Percentiles rank a stretch among this genome's conserved stretches.
Evolutionary conservation across 2,797 vertebrate species (phyloP).

Genomic region (Mus spretus): DNA sequence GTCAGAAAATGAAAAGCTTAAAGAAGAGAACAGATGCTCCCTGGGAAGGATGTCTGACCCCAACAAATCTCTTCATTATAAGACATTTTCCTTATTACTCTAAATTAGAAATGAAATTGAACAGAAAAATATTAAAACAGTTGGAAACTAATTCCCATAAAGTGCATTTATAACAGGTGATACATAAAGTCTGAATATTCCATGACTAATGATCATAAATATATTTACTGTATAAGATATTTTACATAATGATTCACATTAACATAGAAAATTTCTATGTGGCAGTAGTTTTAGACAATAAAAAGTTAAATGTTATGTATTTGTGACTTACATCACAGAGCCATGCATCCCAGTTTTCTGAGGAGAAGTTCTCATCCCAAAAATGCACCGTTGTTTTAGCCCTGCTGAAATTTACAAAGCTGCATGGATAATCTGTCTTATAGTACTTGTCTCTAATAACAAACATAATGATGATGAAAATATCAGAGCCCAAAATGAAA

Average conservation of each 20-base stretch:
- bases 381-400: neutral
- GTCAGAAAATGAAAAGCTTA: neutral
- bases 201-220: slow-evolving; percentile 11
- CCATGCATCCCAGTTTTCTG: neutral
- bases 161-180: neutral
- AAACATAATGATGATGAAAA: neutral
- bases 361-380: neutral
- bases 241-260: neutral
- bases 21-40: neutral
- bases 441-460: neutral
- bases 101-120: slow-evolving; percentile 21
- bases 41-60: neutral
- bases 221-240: neutral
- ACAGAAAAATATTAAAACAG: neutral
- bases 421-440: neutral
- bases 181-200: neutral
- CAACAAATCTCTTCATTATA: neutral
- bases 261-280: neutral
- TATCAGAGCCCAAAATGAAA: neutral
- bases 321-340: neutral
- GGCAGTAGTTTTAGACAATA: neutral
- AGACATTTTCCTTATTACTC: neutral
- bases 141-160: neutral
- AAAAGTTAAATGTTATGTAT: neutral
- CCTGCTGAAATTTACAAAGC: neutral